Percentiles rank a stretch among this genome's conserved stretches.
phyloP scores from a whole-genome alignment of 1,140 invertebrate species.

The Glossosoma conforme region DNA sequence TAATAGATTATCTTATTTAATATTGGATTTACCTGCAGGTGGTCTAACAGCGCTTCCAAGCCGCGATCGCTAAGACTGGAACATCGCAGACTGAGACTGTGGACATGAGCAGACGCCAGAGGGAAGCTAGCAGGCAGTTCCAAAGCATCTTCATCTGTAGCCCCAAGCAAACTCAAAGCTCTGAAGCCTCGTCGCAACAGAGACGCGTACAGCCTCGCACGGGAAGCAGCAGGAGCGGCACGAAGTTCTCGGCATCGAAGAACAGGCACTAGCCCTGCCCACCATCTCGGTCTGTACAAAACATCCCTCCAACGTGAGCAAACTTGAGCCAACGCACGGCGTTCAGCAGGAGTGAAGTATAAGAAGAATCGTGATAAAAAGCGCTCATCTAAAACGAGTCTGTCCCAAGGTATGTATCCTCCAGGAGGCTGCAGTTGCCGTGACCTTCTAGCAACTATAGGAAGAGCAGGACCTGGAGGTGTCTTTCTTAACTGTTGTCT shows the following conservation, averaged over 20 bases:
- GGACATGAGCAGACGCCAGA: constrained; percentile 73
- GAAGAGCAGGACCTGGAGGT: constrained; percentile 35
- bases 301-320: constrained; percentile 82
- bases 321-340: constrained; percentile 72
- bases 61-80: constrained; percentile 85
- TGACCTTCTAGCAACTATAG: constrained; percentile 36
- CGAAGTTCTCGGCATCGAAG: constrained; percentile 77
- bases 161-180: constrained; percentile 74
- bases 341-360: constrained; percentile 76
- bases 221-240: constrained; percentile 58
- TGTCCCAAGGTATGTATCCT: constrained; percentile 61
- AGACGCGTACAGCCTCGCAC: constrained; percentile 72
- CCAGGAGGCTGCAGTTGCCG: constrained; percentile 42
- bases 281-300: constrained; percentile 78
- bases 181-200: constrained; percentile 81
- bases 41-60: constrained; percentile 78
- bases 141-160: constrained; percentile 81
- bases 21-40: constrained; percentile 64
- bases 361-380: constrained; percentile 81
- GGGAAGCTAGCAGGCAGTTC: constrained; percentile 83
- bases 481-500: constrained; percentile 5
- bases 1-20: neutral
- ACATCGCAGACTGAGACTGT: constrained; percentile 75
- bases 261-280: constrained; percentile 77
- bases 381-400: constrained; percentile 75